phyloP scores from a whole-genome alignment of 2,113 vertebrate species.

The Desmodus rotundus region DNA sequence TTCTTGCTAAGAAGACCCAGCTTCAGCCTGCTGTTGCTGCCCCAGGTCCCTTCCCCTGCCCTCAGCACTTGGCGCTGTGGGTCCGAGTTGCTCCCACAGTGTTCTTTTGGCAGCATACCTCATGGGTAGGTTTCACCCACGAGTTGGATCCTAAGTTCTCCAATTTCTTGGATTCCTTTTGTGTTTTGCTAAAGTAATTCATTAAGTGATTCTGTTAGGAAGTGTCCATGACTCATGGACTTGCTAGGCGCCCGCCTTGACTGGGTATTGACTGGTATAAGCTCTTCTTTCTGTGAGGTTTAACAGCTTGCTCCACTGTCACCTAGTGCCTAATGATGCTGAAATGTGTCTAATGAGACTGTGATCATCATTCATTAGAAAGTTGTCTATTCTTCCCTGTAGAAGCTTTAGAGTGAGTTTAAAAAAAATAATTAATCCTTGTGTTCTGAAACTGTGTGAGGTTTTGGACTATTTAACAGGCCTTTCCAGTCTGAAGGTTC shows the following conservation, averaged over 20 bases:
- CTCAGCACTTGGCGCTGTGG: no score
- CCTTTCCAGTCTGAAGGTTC: background rate
- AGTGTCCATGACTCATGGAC: background rate
- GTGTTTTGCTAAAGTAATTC: background rate
- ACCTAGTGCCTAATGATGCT: background rate
- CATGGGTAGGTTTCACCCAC: background rate
- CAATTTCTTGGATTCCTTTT: background rate
- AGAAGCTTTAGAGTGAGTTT: background rate
- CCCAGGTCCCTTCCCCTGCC: no score
- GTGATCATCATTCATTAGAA: background rate
- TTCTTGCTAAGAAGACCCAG: background rate
- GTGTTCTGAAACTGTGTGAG: background rate
- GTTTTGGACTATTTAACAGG: background rate
- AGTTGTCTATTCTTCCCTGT: background rate
- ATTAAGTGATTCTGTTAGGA: background rate
- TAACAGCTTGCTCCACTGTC: background rate
- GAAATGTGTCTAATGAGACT: fast-evolving
- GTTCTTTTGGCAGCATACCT: background rate
- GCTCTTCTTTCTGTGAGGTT: background rate
- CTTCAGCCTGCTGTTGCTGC: background rate
- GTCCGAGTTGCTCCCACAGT: fast-evolving
- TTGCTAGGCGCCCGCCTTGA: background rate
- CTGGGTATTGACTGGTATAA: background rate
- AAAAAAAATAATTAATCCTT: background rate
- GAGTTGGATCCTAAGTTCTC: background rate